Conservation (phyloP, 2,797 vertebrate genomes). For the Sparus aurata region DNA sequence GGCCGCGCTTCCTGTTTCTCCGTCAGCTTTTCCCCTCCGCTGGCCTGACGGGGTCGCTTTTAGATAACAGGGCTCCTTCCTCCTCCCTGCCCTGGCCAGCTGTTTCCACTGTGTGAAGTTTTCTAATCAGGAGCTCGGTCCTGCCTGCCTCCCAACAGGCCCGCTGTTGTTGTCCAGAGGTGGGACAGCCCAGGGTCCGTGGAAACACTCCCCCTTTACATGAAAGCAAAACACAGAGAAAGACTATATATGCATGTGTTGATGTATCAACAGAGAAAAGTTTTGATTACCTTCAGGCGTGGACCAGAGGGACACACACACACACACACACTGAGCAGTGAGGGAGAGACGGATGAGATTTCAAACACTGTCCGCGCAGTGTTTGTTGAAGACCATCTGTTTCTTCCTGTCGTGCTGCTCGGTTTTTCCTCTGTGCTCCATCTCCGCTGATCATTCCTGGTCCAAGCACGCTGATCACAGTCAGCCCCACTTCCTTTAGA, state of each 20-base stretch:
- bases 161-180: conserved; percentile 66
- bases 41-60: conserved; percentile 59
- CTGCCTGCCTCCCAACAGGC: conserved; percentile 58
- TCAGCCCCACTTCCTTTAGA: conserved; percentile 61
- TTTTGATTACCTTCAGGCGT: conserved; percentile 68
- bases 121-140: conserved; percentile 73
- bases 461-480: conserved; percentile 68
- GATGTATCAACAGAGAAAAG: conserved; percentile 63
- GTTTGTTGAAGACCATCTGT: conserved; percentile 81
- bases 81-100: conserved; percentile 70
- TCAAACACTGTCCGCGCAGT: conserved; percentile 75
- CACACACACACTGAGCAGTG: conserved; percentile 6
- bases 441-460: conserved; percentile 64
- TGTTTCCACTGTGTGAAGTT: conserved; percentile 78
- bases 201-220: conserved; percentile 37
- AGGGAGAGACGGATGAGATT: conserved; percentile 70
- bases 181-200: conserved; percentile 51
- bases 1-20: conserved; percentile 77
- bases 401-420: conserved; percentile 80
- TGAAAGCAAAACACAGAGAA: conserved; percentile 44
- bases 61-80: conserved; percentile 69
- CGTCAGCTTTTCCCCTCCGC: conserved; percentile 68
- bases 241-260: conserved; percentile 42
- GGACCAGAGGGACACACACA: conserved; percentile 21
- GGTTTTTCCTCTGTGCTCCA: conserved; percentile 56